phyloP scores from a whole-genome alignment of 2,113 vertebrate species.

The Aegotheles bennettii region DNA sequence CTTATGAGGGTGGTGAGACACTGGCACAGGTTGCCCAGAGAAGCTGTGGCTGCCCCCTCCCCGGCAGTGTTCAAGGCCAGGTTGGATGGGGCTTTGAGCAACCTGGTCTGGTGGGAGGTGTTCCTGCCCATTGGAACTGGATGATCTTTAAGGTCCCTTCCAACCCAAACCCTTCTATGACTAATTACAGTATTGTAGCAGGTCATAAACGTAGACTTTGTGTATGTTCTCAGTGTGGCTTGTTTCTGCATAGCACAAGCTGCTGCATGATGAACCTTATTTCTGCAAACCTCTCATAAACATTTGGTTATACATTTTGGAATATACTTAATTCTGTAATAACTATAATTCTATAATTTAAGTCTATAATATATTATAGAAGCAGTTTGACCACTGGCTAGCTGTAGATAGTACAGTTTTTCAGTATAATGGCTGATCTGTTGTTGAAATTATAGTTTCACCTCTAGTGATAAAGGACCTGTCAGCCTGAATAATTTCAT shows the following conservation, averaged over 20 bases:
- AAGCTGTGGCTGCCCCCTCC: no score
- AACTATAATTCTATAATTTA: not conserved
- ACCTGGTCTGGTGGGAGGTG: no score
- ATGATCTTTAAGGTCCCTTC: no score
- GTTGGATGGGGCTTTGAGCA: no score
- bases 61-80: no score
- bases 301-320: accelerated
- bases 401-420: not conserved
- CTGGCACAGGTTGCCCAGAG: no score
- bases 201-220: not conserved
- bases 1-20: no score
- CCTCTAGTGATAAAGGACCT: not conserved
- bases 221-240: accelerated
- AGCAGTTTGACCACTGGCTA: not conserved
- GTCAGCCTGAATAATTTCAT: not conserved
- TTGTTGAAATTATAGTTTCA: not conserved
- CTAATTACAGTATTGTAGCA: not conserved
- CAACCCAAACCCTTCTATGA: no score
- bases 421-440: not conserved
- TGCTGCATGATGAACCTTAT: not conserved
- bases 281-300: not conserved
- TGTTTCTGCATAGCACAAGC: not conserved
- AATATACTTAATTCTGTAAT: not conserved
- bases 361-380: not conserved
- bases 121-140: no score